Conservation (phyloP, 2,888 invertebrate species). For the Scaeva pyrastri region DNA sequence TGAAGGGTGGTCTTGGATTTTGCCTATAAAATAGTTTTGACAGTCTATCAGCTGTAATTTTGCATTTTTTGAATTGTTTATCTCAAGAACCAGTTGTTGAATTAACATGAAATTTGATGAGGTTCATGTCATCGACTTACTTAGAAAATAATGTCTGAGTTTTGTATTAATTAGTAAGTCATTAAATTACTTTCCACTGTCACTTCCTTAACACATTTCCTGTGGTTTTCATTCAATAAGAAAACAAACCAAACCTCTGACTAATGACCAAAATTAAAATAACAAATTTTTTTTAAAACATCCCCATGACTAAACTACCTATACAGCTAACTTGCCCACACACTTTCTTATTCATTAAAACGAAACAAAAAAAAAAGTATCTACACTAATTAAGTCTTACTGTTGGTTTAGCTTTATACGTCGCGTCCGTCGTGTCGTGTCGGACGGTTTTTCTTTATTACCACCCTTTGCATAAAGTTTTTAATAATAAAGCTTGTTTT, state of each 20-base stretch:
- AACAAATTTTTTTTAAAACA: conserved; percentile 29
- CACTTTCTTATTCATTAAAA: conserved; percentile 4
- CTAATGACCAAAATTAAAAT: conserved; percentile 54
- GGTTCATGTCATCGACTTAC: too few relatives aligned
- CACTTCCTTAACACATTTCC: conserved; percentile 5
- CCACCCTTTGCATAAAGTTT: background rate
- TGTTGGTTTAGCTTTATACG: background rate
- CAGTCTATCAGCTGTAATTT: too few relatives aligned
- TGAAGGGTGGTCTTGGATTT: too few relatives aligned
- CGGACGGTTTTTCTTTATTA: background rate
- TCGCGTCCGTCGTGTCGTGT: background rate
- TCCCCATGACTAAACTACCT: background rate
- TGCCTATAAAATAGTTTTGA: too few relatives aligned
- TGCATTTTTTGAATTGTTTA: too few relatives aligned
- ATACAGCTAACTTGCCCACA: background rate
- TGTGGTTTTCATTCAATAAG: background rate
- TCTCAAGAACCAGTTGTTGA: too few relatives aligned
- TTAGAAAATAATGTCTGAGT: too few relatives aligned
- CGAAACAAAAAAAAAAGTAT: background rate
- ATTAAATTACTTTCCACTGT: background rate
- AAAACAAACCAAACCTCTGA: background rate
- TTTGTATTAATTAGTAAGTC: too few relatives aligned
- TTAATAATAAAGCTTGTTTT: conserved; percentile 10
- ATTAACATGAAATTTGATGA: too few relatives aligned
- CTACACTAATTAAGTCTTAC: background rate